Conservation (phyloP, 2,113 vertebrate species). For the Pseudopipra pipra region DNA sequence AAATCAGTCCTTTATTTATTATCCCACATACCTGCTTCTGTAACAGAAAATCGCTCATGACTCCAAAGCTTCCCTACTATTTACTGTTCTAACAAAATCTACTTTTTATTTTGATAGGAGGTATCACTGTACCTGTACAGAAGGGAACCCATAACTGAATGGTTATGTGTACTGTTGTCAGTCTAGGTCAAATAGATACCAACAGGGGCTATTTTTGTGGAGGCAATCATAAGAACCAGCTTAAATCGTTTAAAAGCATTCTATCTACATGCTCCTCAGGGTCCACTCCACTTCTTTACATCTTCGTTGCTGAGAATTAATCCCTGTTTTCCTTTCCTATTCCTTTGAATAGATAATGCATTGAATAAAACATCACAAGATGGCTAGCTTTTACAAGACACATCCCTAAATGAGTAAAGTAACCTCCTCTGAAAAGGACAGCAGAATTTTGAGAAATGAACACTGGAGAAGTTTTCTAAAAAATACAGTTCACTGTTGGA, state of each 20-base stretch:
- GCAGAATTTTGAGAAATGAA: not conserved
- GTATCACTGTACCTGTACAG: not conserved
- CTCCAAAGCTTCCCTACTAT: not conserved
- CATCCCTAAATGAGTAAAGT: not conserved
- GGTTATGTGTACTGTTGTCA: not conserved
- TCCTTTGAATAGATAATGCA: not conserved
- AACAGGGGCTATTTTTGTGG: not conserved
- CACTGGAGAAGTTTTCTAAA: not conserved
- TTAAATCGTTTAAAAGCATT: not conserved
- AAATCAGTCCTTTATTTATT: not conserved
- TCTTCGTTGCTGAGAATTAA: not conserved
- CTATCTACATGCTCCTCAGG: not conserved
- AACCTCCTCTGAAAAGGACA: not conserved
- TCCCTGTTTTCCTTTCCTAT: not conserved
- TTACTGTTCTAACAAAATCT: not conserved
- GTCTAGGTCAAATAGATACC: not conserved
- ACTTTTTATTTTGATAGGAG: not conserved
- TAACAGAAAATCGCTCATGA: not conserved
- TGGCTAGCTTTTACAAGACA: not conserved
- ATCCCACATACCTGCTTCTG: not conserved
- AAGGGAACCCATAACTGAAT: not conserved
- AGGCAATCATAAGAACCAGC: not conserved
- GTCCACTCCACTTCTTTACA: not conserved
- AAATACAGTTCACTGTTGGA: not conserved
- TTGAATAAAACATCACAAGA: not conserved